Percentiles rank a stretch among this genome's conserved stretches.
Evolutionary conservation across 92 coral and sea anemone genomes (phyloP).

Genomic region (Heteractis magnifica): DNA sequence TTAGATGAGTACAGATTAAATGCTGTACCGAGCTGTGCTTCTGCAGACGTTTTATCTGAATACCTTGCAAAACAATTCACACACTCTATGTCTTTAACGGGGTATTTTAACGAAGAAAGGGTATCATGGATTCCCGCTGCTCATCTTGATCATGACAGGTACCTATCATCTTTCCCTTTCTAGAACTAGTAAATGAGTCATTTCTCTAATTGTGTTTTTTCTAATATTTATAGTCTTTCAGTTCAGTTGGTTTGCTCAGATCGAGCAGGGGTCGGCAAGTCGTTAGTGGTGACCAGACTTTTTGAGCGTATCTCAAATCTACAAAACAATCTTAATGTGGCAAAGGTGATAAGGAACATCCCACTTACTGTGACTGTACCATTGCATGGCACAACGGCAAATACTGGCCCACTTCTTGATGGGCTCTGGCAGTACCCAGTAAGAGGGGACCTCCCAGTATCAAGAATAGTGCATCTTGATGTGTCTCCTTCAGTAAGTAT

Average conservation of each 20-base stretch:
- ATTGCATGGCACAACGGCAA: constrained; percentile 69
- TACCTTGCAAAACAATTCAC: constrained; percentile 53
- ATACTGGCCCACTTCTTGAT: constrained; percentile 55
- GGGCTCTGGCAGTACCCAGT: constrained; percentile 60
- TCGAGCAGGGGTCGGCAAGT: constrained; percentile 89
- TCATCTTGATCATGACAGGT: constrained; percentile 56
- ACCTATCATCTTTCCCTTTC: constrained; percentile 1
- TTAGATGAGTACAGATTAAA: constrained; percentile 64
- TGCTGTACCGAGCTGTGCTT: constrained; percentile 66
- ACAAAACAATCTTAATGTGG: constrained; percentile 38
- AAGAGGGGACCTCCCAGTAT: constrained; percentile 63
- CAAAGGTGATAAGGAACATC: constrained; percentile 11
- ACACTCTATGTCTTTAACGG: constrained; percentile 30
- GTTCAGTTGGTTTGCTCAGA: constrained; percentile 71
- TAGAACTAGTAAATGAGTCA: not conserved
- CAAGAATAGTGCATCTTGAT: constrained; percentile 82
- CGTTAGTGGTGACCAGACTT: constrained; percentile 67
- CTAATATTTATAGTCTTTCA: constrained; percentile 47
- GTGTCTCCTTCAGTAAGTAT: constrained; percentile 86
- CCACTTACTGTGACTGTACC: constrained; percentile 63
- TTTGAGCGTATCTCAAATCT: constrained; percentile 45
- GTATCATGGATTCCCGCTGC: constrained; percentile 69
- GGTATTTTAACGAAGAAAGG: constrained; percentile 45
- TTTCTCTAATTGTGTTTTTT: not conserved
- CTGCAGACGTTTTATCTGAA: constrained; percentile 26